Base-by-base conservation (phyloP, 2,797 vertebrate species). In the Lutjanus campechanus region DNA sequence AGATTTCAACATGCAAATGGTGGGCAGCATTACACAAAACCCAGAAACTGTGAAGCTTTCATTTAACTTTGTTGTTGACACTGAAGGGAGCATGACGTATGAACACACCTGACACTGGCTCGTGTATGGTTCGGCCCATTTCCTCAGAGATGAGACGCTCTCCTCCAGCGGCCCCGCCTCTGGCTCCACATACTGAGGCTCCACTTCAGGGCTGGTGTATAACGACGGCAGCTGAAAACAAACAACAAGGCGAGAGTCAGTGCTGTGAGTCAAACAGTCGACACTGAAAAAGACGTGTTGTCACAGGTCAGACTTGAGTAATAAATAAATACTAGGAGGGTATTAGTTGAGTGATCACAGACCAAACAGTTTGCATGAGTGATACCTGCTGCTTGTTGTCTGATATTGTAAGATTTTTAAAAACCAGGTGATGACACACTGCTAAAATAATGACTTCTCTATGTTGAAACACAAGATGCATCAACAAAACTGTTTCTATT, bases 181-280 rank as follows among this genome's bases (percentile, higher is more conserved):
- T 0, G 92, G 90, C 84, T 97, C 96, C 89, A 89, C 93, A 63
- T 88, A 91, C 36, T 74, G 95, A 66, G 89, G 86, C 69, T 91
- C 93, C 8, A 75, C 50, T 74, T 94, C 91, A 25, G 97, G 97
- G 64, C 83, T 88, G 50, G 92, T 96, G 93, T 99, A 99, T 19
- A 99, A 90, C 40, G 98, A 98, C 46, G 97, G 96, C 93, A 98
- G 93, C 92, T 95, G 91, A 49, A 87, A 36, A 36, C 29, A 36
- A 11, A 72, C 46, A 90, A 87, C 36, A 22, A 2, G 5, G 3
- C 1, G 20, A 46, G 1, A 0, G 5, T 59, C 4, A 12, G 72
- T 11, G 20, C n/a, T 11, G 9, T 47, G 61, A 51, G 11, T 3
- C 44, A 8, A 20, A 29, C 20, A 17, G 61, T 12, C 4, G 13